Base-by-base conservation (phyloP, 2,113 vertebrate species). In the Grammomys dolichurus region DNA sequence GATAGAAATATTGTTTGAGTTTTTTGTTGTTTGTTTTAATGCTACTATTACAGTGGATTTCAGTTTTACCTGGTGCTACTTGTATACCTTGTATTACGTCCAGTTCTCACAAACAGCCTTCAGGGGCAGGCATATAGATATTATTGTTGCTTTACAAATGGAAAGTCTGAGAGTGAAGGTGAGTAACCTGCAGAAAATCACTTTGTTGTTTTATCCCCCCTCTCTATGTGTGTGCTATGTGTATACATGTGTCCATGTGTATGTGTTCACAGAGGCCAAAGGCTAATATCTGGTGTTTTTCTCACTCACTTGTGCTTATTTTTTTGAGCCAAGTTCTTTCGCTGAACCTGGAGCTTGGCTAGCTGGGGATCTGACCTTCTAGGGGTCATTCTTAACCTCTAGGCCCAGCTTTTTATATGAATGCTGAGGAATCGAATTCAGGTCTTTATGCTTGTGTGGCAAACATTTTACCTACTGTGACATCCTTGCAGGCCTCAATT, bases 61-160 rank as follows among this genome's bases (percentile, higher is more conserved):
- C 17, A 4, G 19, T 90, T 85, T 81, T 93, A 0, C 8, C 19
- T 2, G 1, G 7, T 40, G 22, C 40, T 46, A 28, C 26, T 65
- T 91, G 12, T 19, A 70, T n/a, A 54, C 17, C 31, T 17, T 65
- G 63, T 22, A 33, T 92, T 77, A 75, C 36, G 26, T 60, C 48
- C 36, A 90, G 0, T 36, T 93, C 85, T 92, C 77, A 89, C 14
- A 91, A 77, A 63, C 24, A 77, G 67, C 54, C 33, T 72, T 94
- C 76, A 92, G 5, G 2, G 51, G 85, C 58, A 54, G 28, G 54
- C 76, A 58, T 82, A 75, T 87, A 89, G 31, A n/a, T 93, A 17
- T 70, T 78, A 60, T 54, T 67, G 20, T 33, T 82, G 9, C 75
- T 94, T 89, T 69, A 86, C 60, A 89, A 95, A 56, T 77, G 22